Percentiles rank a stretch among this genome's conserved stretches.
Conservation (phyloP, 1,140 invertebrate genomes). For the Tribolium madens region DNA sequence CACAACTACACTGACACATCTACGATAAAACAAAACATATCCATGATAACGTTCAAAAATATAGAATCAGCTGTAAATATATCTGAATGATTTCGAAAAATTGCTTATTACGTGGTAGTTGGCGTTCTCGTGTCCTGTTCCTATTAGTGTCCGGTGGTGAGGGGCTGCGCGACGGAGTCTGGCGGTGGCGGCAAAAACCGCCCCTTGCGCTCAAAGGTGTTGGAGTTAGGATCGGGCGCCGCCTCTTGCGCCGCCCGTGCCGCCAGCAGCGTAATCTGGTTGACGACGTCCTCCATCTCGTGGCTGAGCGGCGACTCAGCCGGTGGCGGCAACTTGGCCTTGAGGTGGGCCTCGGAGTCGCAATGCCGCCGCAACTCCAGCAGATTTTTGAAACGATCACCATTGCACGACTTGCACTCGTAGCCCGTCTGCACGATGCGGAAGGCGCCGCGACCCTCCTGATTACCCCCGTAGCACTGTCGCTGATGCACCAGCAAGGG, state of each 20-base stretch:
- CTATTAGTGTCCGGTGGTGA: slow-evolving; percentile 70
- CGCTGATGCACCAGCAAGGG: slow-evolving; percentile 80
- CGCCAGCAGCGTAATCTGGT: slow-evolving; percentile 83
- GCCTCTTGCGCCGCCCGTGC: slow-evolving; percentile 75
- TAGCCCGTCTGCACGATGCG: slow-evolving; percentile 77
- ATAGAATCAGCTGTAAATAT: slow-evolving; percentile 64
- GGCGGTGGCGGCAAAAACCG: slow-evolving; percentile 68
- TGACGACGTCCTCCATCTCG: slow-evolving; percentile 86
- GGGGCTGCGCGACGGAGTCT: slow-evolving; percentile 64
- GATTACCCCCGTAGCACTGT: slow-evolving; percentile 74
- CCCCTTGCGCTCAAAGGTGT: slow-evolving; percentile 66
- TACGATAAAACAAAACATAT: slow-evolving; percentile 57
- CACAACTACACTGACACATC: slow-evolving; percentile 64
- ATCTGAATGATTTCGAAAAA: slow-evolving; percentile 43
- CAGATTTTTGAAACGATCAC: slow-evolving; percentile 72
- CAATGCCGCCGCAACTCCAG: slow-evolving; percentile 77
- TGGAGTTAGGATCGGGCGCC: slow-evolving; percentile 65
- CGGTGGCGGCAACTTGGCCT: slow-evolving; percentile 64
- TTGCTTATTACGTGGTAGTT: slow-evolving; percentile 55
- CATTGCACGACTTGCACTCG: slow-evolving; percentile 78
- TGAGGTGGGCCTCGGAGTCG: slow-evolving; percentile 71
- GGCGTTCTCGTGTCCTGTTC: slow-evolving; percentile 50
- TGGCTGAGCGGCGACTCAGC: slow-evolving; percentile 74
- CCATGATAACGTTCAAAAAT: slow-evolving; percentile 61
- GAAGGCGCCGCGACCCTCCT: slow-evolving; percentile 74